phyloP scores from a whole-genome alignment of 2,888 invertebrate species.

The Caenorhabditis sp. region DNA sequence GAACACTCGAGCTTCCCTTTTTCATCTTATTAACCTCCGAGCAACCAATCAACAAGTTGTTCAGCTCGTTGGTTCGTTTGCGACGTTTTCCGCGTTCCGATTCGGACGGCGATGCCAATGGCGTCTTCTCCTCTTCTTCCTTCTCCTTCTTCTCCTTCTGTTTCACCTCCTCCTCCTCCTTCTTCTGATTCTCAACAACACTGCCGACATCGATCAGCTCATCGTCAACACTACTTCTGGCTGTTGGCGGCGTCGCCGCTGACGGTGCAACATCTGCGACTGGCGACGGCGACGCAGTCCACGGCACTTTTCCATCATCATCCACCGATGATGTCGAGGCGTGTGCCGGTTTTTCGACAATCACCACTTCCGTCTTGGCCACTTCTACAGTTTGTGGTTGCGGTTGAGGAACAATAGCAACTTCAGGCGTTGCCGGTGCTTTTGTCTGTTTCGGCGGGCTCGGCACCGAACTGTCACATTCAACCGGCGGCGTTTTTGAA shows the following conservation, averaged over 20 bases:
- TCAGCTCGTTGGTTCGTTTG: slow-evolving; percentile 1
- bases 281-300: not conserved
- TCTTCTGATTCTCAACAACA: not conserved
- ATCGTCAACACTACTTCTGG: not conserved
- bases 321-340: not conserved
- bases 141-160: slow-evolving; percentile 1
- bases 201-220: not conserved
- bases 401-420: not conserved
- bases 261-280: not conserved
- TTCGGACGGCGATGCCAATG: not conserved
- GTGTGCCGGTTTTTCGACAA: too few species aligned
- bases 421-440: not conserved
- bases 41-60: not conserved
- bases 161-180: not conserved
- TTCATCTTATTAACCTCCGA: not conserved
- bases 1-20: not conserved
- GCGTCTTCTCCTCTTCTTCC: not conserved
- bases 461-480: slow-evolving; percentile 66
- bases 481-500: slow-evolving; percentile 45
- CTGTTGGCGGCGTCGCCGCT: not conserved
- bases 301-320: not conserved
- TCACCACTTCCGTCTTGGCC: too few species aligned
- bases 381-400: not conserved
- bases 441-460: slow-evolving; percentile 53
- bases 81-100: not conserved